These are phyloP conservation scores for Cyanoderma ruficeps DNA, from an alignment of 2,113 vertebrate species.

Conservation along the genomic window DNA sequence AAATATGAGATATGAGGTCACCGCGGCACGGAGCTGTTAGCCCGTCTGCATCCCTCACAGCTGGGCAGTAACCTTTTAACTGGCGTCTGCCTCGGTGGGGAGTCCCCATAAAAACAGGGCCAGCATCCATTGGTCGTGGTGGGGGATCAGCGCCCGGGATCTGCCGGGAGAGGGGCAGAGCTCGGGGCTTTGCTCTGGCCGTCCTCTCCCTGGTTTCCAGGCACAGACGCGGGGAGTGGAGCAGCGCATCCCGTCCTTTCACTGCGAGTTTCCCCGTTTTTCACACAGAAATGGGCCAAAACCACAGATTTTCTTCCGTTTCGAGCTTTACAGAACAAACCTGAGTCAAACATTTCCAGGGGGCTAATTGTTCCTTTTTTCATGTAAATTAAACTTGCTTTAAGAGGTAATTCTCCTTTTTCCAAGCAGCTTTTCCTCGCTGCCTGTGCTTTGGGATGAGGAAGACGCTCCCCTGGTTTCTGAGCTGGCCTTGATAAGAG, in stretches of 20 bases:
- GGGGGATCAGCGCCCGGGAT: too few species aligned
- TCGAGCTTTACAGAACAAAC: background rate
- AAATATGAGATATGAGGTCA: slow-evolving; percentile 74
- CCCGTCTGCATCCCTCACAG: slow-evolving; percentile 63
- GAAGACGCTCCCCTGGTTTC: background rate
- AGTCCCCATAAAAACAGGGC: slow-evolving; percentile 66
- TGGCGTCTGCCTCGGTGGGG: slow-evolving; percentile 70
- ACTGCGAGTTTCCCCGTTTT: accelerated
- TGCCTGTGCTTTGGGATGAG: too few species aligned
- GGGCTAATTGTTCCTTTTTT: background rate
- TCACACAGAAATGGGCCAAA: background rate
- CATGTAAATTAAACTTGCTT: background rate
- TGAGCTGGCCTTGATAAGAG: background rate
- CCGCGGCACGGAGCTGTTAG: slow-evolving; percentile 45
- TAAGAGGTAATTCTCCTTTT: background rate
- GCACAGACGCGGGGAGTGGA: accelerated
- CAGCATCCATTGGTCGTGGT: slow-evolving; percentile 65
- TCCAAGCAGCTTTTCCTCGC: accelerated
- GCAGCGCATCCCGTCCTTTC: background rate
- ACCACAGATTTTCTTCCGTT: background rate
- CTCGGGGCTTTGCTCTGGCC: background rate
- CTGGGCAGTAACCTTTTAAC: slow-evolving; percentile 73
- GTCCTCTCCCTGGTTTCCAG: background rate
- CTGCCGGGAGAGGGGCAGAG: background rate
- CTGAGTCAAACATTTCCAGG: accelerated